phyloP scores from a whole-genome alignment of 2,797 vertebrate species.

The Pterois miles region DNA sequence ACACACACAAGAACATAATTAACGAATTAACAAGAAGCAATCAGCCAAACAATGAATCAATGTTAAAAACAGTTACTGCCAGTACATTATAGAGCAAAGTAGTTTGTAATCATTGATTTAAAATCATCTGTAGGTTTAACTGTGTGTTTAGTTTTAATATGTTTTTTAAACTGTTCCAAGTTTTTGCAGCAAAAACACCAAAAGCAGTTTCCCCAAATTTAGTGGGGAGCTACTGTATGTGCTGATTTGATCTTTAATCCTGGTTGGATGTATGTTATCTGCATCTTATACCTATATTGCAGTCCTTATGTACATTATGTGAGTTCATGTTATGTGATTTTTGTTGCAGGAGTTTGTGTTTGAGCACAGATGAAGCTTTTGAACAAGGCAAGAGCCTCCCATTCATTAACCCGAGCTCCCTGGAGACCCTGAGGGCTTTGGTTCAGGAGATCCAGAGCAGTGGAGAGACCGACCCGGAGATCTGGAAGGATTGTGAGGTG shows the following conservation, averaged over 20 bases:
- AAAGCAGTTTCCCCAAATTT: no score
- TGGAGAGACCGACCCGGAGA: constrained; percentile 85
- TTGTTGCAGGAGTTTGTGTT: constrained; percentile 78
- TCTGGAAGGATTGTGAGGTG: constrained; percentile 94
- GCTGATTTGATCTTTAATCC: not conserved
- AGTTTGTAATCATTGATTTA: no score
- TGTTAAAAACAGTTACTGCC: no score
- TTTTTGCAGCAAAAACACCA: no score
- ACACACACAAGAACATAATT: no score
- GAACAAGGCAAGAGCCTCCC: constrained; percentile 86
- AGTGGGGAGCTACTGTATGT: not conserved
- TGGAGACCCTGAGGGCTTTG: constrained; percentile 86
- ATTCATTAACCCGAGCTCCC: constrained; percentile 86
- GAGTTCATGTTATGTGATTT: not conserved
- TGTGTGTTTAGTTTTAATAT: no score
- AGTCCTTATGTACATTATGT: not conserved
- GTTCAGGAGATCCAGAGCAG: constrained; percentile 88
- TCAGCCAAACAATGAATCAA: no score
- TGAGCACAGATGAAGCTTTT: constrained; percentile 82
- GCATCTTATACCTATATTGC: not conserved
- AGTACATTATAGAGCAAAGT: no score
- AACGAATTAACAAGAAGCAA: no score
- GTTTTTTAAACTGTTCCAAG: no score
- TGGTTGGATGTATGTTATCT: not conserved
- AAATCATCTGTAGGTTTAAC: no score